Evolutionary conservation across 2,113 vertebrate species (phyloP).

Genomic region (Microtus oregoni): DNA sequence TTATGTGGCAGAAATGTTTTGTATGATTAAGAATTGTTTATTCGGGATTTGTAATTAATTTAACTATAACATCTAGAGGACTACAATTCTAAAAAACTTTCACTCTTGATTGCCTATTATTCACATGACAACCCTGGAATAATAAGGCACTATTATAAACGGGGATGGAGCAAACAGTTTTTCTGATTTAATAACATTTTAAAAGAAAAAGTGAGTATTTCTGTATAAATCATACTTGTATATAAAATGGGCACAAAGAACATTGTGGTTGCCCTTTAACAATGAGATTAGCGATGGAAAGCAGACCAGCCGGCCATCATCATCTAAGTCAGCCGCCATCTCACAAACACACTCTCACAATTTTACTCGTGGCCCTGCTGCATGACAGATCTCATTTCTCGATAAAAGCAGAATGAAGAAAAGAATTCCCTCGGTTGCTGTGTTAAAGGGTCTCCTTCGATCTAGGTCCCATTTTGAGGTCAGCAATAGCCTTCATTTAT

Average conservation of each 20-base stretch:
- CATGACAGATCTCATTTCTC: conserved; percentile 36
- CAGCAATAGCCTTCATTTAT: conserved; percentile 70
- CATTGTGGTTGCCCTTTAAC: conserved; percentile 34
- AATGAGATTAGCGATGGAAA: conserved; percentile 66
- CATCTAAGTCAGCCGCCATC: conserved; percentile 32
- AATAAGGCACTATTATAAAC: conserved; percentile 83
- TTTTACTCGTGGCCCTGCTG: conserved; percentile 37
- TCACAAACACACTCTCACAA: conserved; percentile 4
- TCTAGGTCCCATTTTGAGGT: conserved; percentile 49
- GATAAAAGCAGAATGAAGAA: conserved; percentile 38
- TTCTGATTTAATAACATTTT: conserved; percentile 78
- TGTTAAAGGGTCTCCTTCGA: conserved; percentile 58
- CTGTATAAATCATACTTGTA: conserved; percentile 73
- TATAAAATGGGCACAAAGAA: conserved; percentile 54
- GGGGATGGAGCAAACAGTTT: conserved; percentile 81
- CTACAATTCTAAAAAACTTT: conserved; percentile 87
- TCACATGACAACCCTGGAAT: conserved; percentile 85
- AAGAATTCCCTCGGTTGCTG: conserved; percentile 54
- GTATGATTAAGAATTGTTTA: conserved; percentile 87
- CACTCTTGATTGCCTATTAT: conserved; percentile 87
- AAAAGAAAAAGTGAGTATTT: conserved; percentile 83
- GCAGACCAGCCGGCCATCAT: conserved; percentile 60
- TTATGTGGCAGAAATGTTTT: conserved; percentile 85
- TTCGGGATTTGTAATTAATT: conserved; percentile 87
- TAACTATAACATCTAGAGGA: conserved; percentile 87